Conservation (phyloP, 2,113 vertebrate genomes). For the Dipodomys spectabilis region DNA sequence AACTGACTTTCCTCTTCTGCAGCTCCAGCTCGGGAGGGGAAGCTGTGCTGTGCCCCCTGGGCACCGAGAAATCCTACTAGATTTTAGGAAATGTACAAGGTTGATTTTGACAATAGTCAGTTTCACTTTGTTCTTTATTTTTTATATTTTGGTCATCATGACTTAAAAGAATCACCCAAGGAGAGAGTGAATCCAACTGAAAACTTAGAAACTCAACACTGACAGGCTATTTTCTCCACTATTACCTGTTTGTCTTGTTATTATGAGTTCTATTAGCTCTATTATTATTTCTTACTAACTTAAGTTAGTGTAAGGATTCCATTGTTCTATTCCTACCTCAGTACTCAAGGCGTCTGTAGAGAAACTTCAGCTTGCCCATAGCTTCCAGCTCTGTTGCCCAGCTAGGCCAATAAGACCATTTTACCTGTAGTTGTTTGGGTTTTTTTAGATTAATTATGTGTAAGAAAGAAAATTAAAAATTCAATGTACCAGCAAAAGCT, state of each 20-base stretch:
- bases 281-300: neutral
- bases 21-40: rapidly evolving
- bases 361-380: neutral
- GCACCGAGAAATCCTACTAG: no score
- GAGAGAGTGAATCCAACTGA: neutral
- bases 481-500: neutral
- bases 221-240: rapidly evolving
- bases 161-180: neutral
- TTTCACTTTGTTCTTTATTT: neutral
- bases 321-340: neutral
- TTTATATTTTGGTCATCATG: neutral
- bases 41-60: no score
- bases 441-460: neutral
- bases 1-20: neutral
- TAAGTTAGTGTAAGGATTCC: neutral
- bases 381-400: neutral
- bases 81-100: neutral
- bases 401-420: neutral
- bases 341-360: neutral
- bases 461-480: neutral
- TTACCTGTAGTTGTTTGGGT: neutral
- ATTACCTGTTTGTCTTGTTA: neutral
- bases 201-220: neutral
- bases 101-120: no score
- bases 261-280: no score